A percentile compares a stretch with the other conserved stretches of the same genome.
Evolutionary conservation across 1,140 invertebrate species (phyloP).

Genomic region (Nasonia longicornis): DNA sequence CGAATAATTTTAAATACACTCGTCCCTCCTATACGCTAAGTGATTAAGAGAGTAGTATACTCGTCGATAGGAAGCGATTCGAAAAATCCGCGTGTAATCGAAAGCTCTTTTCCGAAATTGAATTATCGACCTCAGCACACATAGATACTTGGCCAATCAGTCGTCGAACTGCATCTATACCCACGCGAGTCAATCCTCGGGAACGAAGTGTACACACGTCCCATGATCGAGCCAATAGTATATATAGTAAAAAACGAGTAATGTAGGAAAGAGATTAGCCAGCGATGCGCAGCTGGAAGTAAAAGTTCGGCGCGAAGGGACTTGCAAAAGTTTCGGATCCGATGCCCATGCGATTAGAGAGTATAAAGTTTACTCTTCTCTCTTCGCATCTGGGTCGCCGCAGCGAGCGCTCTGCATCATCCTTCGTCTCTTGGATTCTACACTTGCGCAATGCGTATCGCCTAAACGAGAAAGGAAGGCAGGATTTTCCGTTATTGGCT

Average conservation of each 20-base stretch:
- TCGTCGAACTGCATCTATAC: background rate
- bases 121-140: background rate
- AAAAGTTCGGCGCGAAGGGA: slow-evolving; percentile 39
- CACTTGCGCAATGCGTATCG: slow-evolving; percentile 4
- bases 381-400: slow-evolving; percentile 38
- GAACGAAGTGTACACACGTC: background rate
- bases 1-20: no score
- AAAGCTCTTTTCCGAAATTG: background rate
- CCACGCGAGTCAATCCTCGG: background rate
- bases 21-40: no score
- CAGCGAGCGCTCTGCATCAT: background rate
- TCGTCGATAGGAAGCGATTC: no score
- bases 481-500: slow-evolving; percentile 32
- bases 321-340: slow-evolving; percentile 42
- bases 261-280: slow-evolving; percentile 32
- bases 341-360: slow-evolving; percentile 42
- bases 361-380: slow-evolving; percentile 36
- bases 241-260: background rate
- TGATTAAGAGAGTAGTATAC: no score
- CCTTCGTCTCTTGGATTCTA: background rate
- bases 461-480: slow-evolving; percentile 23
- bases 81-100: background rate
- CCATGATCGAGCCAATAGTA: background rate
- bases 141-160: background rate
- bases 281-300: slow-evolving; percentile 31